Base-by-base conservation (phyloP, 2,113 vertebrate species). In the Ariopsis seemanni region DNA sequence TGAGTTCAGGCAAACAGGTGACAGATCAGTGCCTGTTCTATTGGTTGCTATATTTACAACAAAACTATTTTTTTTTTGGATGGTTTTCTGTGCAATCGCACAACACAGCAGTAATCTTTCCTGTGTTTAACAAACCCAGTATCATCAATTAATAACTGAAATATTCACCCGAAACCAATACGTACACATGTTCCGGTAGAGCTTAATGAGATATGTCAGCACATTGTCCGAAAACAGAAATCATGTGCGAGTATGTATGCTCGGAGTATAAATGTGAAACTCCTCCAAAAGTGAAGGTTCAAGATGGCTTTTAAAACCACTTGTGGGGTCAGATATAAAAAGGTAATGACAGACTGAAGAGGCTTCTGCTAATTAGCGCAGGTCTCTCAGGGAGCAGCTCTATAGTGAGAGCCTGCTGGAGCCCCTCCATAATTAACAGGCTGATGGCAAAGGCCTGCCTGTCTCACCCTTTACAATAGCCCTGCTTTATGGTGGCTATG, bases 341-440 rank as follows among this genome's bases (percentile, higher is more conserved):
- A 94, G 93, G 93, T 95, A 93, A 96, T 86, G 89, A 94, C 93
- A 95, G 94, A 96, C 94, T 95, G 91, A 91, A 94, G 93, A 93
- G 92, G 87, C 79, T 92, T 93, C 93, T 90, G 87, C 93, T 93
- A 96, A 96, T 96, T 96, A 96, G 92, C 91, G 91, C 90, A 90
- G 89, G 89, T 91, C 92, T 94, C 94, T 95, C 94, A 94, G 94
- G 93, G 90, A 89, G 94, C 93, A 92, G 91, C 92, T 93, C 84
- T 88, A 93, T 95, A 94, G 92, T 89, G 86, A 75, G 84, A 93
- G 82, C 87, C 88, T 75, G 63, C 80, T 86, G 89, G 86, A 91
- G 79, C 90, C 93, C 91, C 90, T 93, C 90, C 90, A 90, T 95
- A 93, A 94, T 91, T 94, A 94, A 92, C 92, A 93, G 91, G 88